Evolutionary conservation across 2,113 vertebrate genomes (phyloP).

Genomic region (Nyctereutes procyonoides): DNA sequence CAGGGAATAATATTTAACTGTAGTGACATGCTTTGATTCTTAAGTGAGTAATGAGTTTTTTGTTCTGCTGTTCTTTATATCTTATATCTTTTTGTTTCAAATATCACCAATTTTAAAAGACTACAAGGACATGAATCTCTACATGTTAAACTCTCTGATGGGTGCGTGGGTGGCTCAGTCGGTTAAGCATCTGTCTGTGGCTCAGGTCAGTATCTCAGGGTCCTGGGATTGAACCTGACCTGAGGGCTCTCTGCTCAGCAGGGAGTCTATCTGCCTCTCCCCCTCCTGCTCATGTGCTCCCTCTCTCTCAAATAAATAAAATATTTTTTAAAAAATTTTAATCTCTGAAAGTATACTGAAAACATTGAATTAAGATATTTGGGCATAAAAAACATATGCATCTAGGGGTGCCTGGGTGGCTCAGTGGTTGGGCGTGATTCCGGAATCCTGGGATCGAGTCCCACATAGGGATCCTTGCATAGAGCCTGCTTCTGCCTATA

Average conservation of each 20-base stretch:
- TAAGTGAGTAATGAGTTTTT: not conserved
- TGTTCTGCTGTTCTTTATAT: not conserved
- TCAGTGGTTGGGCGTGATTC: too few relatives aligned
- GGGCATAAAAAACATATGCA: not conserved
- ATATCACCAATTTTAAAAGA: not conserved
- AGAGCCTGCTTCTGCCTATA: too few relatives aligned
- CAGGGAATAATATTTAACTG: not conserved
- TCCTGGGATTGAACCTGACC: not conserved
- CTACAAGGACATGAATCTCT: not conserved
- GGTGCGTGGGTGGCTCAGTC: too few relatives aligned
- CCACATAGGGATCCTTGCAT: too few relatives aligned
- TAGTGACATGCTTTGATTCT: not conserved
- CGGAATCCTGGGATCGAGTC: too few relatives aligned
- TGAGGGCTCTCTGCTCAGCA: not conserved
- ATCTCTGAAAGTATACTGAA: not conserved
- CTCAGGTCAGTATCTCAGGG: too few relatives aligned
- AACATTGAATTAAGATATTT: not conserved
- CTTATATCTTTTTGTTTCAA: not conserved
- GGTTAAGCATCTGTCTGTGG: too few relatives aligned
- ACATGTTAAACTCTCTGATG: not conserved
- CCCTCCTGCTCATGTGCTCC: not conserved
- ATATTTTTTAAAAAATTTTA: not conserved
- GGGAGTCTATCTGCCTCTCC: not conserved
- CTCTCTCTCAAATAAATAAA: not conserved
- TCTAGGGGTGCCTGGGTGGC: too few relatives aligned